Evolutionary conservation across 1,140 invertebrate species (phyloP).

Genomic region (Charaxes varanes): DNA sequence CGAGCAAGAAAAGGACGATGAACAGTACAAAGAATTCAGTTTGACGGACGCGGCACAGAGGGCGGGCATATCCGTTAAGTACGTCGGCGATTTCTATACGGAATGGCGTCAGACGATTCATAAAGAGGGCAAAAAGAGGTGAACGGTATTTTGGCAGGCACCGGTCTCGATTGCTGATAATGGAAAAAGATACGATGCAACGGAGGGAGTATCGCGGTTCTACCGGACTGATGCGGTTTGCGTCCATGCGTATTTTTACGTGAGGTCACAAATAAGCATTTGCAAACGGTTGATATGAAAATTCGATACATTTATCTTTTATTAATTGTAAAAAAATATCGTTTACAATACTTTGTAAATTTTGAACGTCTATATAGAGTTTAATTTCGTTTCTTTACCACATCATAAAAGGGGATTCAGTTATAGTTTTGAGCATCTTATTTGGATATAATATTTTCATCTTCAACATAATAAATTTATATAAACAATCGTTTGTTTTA

Average conservation of each 20-base stretch:
- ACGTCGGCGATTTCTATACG: slow-evolving; percentile 61
- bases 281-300: slow-evolving; percentile 19
- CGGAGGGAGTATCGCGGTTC: slow-evolving; percentile 2
- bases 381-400: slow-evolving; percentile 5
- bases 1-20: slow-evolving; percentile 36
- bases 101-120: slow-evolving; percentile 61
- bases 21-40: slow-evolving; percentile 63
- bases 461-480: slow-evolving; percentile 17
- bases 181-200: slow-evolving; percentile 18
- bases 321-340: too few species aligned
- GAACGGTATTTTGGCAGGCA: slow-evolving; percentile 28
- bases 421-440: slow-evolving; percentile 6
- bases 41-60: slow-evolving; percentile 51
- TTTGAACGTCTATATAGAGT: too few species aligned
- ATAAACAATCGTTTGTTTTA: slow-evolving; percentile 5
- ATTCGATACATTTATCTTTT: too few species aligned
- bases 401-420: slow-evolving; percentile 7
- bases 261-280: slow-evolving; percentile 7
- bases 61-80: slow-evolving; percentile 59
- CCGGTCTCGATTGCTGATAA: slow-evolving; percentile 41
- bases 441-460: slow-evolving; percentile 12
- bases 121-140: slow-evolving; percentile 69
- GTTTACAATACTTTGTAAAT: too few species aligned
- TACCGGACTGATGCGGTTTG: slow-evolving; percentile 2
- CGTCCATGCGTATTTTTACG: slow-evolving; percentile 6